A percentile compares a stretch with the other conserved stretches of the same genome.
phyloP scores from a whole-genome alignment of 2,888 invertebrate genomes.

The Meiosimyza decipiens region DNA sequence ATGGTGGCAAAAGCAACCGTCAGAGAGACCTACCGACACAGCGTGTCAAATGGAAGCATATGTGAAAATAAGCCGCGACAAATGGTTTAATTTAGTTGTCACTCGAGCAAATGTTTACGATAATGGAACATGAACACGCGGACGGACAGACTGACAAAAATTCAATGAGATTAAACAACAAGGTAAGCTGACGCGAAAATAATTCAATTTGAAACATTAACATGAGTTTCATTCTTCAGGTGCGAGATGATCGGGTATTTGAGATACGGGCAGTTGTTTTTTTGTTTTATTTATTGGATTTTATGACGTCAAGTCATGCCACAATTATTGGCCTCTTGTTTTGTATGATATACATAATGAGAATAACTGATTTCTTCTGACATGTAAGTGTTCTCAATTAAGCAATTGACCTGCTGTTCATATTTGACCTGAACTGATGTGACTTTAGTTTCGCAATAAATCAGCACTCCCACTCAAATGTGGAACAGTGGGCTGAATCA shows the following conservation, averaged over 20 bases:
- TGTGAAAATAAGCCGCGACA: conserved; percentile 68
- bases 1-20: conserved; percentile 13
- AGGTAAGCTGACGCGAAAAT: background rate
- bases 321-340: background rate
- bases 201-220: conserved; percentile 12
- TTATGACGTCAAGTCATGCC: conserved; percentile 5
- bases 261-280: background rate
- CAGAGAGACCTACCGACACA: conserved; percentile 19
- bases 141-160: background rate
- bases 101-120: conserved; percentile 39
- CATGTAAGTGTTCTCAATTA: background rate
- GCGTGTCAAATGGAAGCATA: conserved; percentile 64
- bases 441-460: too few species aligned
- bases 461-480: too few species aligned
- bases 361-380: too few species aligned
- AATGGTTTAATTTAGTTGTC: conserved; percentile 67
- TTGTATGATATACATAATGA: background rate
- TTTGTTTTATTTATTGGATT: background rate
- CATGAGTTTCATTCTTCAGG: background rate
- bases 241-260: background rate
- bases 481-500: too few species aligned
- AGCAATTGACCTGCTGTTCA: conserved; percentile 57
- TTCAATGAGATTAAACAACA: too few species aligned
- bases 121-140: conserved; percentile 12
- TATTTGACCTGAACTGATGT: conserved; percentile 45